Base-by-base conservation (phyloP, 2,797 vertebrate species). In the Argentina silus region DNA sequence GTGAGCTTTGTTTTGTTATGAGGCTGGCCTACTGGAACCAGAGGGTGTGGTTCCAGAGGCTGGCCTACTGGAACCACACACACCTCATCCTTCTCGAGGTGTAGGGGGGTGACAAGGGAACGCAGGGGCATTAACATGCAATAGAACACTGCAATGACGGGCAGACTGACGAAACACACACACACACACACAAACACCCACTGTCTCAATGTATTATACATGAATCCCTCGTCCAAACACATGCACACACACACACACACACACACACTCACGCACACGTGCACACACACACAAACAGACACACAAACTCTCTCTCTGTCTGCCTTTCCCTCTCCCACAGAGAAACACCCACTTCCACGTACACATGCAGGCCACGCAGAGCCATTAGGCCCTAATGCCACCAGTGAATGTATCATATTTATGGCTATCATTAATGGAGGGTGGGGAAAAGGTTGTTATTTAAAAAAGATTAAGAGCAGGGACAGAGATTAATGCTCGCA, bases 181-280 rank as follows among this genome's bases (percentile, higher is more conserved):
- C 78, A 83, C 84, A 79, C 80, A 83, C 85, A 82, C 84, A 83
- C 76, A 80, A 83, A 88, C 84, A 82, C 82, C 84, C n/a, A n/a
- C n/a, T n/a, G n/a, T n/a, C n/a, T n/a, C n/a, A n/a, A n/a, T n/a
- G n/a, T n/a, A n/a, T n/a, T n/a, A n/a, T n/a, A n/a, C n/a, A n/a
- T n/a, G n/a, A n/a, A n/a, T n/a, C n/a, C n/a, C n/a, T n/a, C n/a
- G n/a, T n/a, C n/a, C n/a, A n/a, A n/a, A 81, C 14, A 55, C 27
- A 44, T 17, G 2, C 9, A 74, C 21, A 63, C 59, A 72, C 63
- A 72, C 76, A 73, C 65, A 69, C 45, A 51, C 66, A 69, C 67
- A 70, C 19, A n/a, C 65, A n/a, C 67, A 69, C 60, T 61, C 63
- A n/a, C 23, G 50, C n/a, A 43, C 48, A 50, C 48, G 14, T 14